These are phyloP conservation scores for Melanophora roralis DNA, from an alignment of 2,888 invertebrate genomes.

Conservation along the genomic window DNA sequence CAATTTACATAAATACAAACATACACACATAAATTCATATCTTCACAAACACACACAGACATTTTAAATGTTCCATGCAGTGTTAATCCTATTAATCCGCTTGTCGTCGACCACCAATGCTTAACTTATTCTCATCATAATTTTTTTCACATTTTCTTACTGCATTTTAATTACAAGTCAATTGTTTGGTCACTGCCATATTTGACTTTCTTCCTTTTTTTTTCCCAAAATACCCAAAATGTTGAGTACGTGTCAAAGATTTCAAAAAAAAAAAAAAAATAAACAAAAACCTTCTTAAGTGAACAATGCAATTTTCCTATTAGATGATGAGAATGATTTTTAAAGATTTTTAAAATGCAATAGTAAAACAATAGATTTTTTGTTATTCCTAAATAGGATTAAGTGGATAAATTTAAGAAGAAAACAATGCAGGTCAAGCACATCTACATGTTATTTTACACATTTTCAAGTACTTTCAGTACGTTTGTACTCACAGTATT, in stretches of 20 bases:
- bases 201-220: conserved; percentile 18
- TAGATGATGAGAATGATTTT: conserved; percentile 45
- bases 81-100: conserved; percentile 58
- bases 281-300: conserved; percentile 43
- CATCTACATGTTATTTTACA: conserved; percentile 24
- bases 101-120: conserved; percentile 57
- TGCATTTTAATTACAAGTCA: conserved; percentile 44
- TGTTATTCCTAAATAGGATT: conserved; percentile 49
- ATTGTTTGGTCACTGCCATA: conserved; percentile 37
- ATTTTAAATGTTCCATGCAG: conserved; percentile 13
- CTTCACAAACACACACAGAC: not conserved
- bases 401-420: conserved; percentile 36
- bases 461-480: conserved; percentile 4
- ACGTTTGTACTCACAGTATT: not conserved
- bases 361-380: conserved; percentile 45
- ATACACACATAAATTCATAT: too few relatives aligned
- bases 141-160: conserved; percentile 22
- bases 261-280: not conserved
- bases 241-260: conserved; percentile 48
- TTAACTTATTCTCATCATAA: conserved; percentile 13
- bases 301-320: conserved; percentile 46
- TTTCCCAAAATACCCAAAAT: not conserved
- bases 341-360: conserved; percentile 43
- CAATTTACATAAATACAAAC: not conserved
- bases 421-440: conserved; percentile 57